Percentiles rank a stretch among this genome's conserved stretches.
Evolutionary conservation across 2,888 invertebrate genomes (phyloP).

Genomic region (Cynaeus angustus): DNA sequence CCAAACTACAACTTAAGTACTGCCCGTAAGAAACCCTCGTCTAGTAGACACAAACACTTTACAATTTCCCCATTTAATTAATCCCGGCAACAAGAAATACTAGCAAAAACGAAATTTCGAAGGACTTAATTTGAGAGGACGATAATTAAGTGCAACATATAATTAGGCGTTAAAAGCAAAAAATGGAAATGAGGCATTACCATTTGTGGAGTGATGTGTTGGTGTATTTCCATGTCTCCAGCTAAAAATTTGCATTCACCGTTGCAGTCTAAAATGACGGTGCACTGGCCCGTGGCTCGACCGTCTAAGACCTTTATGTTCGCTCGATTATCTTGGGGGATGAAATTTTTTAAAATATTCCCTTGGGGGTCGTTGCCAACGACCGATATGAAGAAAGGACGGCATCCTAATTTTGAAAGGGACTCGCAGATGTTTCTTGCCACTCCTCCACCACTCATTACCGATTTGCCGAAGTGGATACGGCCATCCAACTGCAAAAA

Average conservation of each 20-base stretch:
- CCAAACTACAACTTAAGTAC: not conserved
- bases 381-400: constrained; percentile 81
- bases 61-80: constrained; percentile 14
- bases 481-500: constrained; percentile 83
- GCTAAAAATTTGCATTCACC: constrained; percentile 89
- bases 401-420: constrained; percentile 81
- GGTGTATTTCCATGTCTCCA: constrained; percentile 89
- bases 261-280: constrained; percentile 80
- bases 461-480: constrained; percentile 80
- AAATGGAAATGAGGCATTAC: constrained; percentile 68
- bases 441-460: constrained; percentile 84
- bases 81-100: not conserved
- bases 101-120: constrained; percentile 7
- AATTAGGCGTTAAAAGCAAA: not conserved
- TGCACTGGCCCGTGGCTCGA: constrained; percentile 82
- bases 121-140: constrained; percentile 1
- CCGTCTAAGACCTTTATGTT: constrained; percentile 66
- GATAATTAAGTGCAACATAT: not conserved
- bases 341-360: constrained; percentile 61
- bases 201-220: constrained; percentile 78
- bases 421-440: constrained; percentile 94
- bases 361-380: constrained; percentile 83
- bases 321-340: constrained; percentile 64
- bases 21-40: not conserved
- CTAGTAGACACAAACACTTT: constrained; percentile 5